Evolutionary conservation across 1,140 invertebrate species (phyloP).

Genomic region (Saxidomus purpurata): DNA sequence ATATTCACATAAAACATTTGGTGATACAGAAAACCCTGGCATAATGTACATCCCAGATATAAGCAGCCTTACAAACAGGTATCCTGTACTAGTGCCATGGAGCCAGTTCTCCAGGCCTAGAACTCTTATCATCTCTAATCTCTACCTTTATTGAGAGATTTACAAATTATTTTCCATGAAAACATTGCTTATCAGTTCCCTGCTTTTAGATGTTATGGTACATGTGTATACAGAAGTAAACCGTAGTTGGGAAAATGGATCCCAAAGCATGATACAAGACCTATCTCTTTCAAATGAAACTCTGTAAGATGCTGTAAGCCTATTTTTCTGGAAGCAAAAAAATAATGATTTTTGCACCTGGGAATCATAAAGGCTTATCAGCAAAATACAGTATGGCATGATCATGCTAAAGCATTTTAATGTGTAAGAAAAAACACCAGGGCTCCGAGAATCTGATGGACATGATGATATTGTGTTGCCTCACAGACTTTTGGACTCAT

Average conservation of each 20-base stretch:
- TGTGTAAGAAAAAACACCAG: background rate
- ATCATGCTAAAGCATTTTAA: background rate
- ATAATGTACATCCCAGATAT: no score
- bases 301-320: background rate
- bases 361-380: background rate
- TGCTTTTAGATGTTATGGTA: constrained; percentile 11
- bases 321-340: background rate
- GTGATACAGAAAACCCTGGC: no score
- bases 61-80: no score
- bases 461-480: no score
- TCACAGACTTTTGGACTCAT: no score
- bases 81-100: no score
- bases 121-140: constrained; percentile 29
- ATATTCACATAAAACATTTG: no score
- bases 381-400: background rate
- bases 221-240: constrained; percentile 18
- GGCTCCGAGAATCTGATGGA: no score
- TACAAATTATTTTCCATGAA: constrained; percentile 57
- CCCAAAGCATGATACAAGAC: background rate
- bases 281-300: background rate
- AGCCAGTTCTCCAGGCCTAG: background rate
- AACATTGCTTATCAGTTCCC: constrained; percentile 43
- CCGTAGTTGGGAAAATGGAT: background rate
- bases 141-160: constrained; percentile 48
- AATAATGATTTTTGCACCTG: constrained; percentile 23